Evolutionary conservation across 2,113 vertebrate species (phyloP).

Genomic region (Tamias sibiricus): DNA sequence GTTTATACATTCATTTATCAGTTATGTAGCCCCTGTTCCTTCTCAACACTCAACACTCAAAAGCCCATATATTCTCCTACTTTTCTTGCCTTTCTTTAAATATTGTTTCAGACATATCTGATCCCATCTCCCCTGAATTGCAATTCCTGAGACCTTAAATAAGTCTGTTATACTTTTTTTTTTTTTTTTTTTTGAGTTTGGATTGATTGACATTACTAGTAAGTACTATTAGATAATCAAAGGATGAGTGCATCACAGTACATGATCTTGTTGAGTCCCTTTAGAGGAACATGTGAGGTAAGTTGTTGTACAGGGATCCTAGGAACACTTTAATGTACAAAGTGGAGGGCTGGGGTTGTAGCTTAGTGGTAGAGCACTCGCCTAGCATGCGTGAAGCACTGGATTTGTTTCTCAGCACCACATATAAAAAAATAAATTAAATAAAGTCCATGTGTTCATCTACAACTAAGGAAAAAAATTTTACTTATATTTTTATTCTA

Average conservation of each 20-base stretch:
- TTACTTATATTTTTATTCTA: no score
- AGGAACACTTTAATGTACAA: not conserved
- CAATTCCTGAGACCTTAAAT: not conserved
- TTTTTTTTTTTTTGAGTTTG: no score
- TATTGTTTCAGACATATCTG: not conserved
- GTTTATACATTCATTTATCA: not conserved
- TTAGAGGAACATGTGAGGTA: not conserved
- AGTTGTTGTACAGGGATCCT: not conserved
- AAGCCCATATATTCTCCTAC: not conserved
- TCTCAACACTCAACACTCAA: not conserved
- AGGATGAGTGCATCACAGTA: not conserved
- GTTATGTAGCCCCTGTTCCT: not conserved
- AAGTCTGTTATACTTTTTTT: not conserved
- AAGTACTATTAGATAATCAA: constrained; percentile 26
- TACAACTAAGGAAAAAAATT: no score
- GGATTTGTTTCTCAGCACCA: no score
- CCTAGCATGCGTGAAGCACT: no score
- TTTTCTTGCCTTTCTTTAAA: not conserved
- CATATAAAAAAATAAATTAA: no score
- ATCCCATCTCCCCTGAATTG: not conserved
- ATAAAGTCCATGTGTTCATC: no score
- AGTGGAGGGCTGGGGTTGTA: no score
- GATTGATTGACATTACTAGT: not conserved
- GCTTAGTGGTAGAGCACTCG: no score
- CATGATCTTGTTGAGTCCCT: not conserved